Percentiles rank a stretch among this genome's conserved stretches.
Evolutionary conservation across 2,888 invertebrate species (phyloP).

Genomic region (Trissoscelio sp.): DNA sequence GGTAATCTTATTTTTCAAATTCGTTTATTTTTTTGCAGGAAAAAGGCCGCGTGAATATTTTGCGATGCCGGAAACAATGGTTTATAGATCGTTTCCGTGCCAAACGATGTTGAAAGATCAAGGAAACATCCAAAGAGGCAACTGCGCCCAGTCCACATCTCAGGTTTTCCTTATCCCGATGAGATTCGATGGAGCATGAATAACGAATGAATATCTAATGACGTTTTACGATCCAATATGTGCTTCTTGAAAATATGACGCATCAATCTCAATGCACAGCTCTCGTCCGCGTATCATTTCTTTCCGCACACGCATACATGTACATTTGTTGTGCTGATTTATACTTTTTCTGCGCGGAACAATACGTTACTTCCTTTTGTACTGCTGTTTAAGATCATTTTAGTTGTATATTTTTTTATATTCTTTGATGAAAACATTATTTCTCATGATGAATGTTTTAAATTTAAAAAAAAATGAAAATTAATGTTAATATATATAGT

Average conservation of each 20-base stretch:
- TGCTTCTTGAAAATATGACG: slow-evolving; percentile 69
- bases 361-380: slow-evolving; percentile 22
- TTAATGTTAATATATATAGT: too few relatives aligned
- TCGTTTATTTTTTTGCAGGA: background rate
- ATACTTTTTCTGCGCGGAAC: slow-evolving; percentile 22
- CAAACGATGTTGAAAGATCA: slow-evolving; percentile 78
- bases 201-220: slow-evolving; percentile 81
- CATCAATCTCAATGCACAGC: slow-evolving; percentile 67
- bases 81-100: slow-evolving; percentile 75
- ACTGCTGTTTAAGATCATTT: background rate
- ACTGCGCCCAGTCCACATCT: slow-evolving; percentile 38
- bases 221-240: slow-evolving; percentile 78
- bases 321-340: slow-evolving; percentile 33
- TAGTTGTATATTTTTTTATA: background rate
- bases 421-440: background rate
- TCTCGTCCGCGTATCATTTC: slow-evolving; percentile 31
- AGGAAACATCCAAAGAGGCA: slow-evolving; percentile 71
- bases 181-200: slow-evolving; percentile 76
- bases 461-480: too few relatives aligned
- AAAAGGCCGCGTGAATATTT: background rate
- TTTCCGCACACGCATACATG: background rate
- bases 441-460: too few relatives aligned
- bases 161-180: slow-evolving; percentile 54
- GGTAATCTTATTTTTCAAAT: background rate
- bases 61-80: slow-evolving; percentile 65